These are phyloP conservation scores for Dipodomys merriami DNA, from an alignment of 2,113 vertebrate species.

Conservation along the genomic window DNA sequence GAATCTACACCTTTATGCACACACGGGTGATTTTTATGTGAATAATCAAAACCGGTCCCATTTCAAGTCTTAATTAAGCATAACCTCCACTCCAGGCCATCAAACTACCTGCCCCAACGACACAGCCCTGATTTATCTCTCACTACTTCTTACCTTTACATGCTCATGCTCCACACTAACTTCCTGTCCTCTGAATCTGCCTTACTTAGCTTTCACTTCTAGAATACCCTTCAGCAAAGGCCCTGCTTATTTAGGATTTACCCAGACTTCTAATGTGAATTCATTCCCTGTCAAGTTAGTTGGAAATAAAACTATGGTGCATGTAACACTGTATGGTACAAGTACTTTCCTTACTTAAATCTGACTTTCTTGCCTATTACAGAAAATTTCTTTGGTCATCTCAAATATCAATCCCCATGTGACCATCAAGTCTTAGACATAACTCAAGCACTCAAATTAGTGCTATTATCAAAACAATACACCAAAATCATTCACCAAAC, in stretches of 20 bases:
- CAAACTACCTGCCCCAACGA: neutral
- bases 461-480: neutral
- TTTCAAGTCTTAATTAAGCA: no score
- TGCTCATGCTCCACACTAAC: neutral
- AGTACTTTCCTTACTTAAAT: neutral
- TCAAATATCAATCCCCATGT: neutral
- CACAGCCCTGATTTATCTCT: neutral
- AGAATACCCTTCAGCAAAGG: neutral
- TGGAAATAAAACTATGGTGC: neutral
- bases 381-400: neutral
- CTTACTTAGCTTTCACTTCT: neutral
- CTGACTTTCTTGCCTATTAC: neutral
- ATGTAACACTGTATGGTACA: neutral
- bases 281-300: neutral
- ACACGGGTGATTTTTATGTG: neutral
- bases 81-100: no score
- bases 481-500: neutral
- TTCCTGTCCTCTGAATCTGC: neutral
- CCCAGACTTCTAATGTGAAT: neutral
- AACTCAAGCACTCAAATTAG: neutral
- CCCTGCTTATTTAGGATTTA: slow-evolving; percentile 7
- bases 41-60: no score
- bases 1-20: neutral
- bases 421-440: neutral
- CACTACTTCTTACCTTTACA: neutral